phyloP scores from a whole-genome alignment of 1,140 invertebrate species.

The Sogatella furcifera region DNA sequence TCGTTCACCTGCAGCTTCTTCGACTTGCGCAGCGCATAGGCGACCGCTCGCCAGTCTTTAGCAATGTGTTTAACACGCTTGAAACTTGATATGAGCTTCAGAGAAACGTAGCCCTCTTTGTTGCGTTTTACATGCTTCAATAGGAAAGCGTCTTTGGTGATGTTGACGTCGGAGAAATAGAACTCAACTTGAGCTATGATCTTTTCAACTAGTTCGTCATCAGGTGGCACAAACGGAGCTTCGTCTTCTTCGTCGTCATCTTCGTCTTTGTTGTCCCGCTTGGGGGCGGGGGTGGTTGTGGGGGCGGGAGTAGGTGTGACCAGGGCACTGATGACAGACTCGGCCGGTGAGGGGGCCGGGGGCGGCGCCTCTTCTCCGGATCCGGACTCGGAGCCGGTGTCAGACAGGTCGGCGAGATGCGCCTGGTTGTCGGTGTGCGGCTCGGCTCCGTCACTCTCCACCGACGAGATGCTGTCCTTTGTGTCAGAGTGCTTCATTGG shows the following conservation, averaged over 20 bases:
- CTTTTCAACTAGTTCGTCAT: conserved; percentile 59
- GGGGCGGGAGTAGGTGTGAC: too few relatives aligned
- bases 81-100: conserved; percentile 88
- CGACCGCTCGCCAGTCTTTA: conserved; percentile 86
- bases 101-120: conserved; percentile 87
- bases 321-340: background rate
- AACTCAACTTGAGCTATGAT: conserved; percentile 81
- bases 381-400: conserved; percentile 33
- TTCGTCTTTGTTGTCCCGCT: too few relatives aligned
- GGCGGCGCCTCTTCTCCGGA: conserved; percentile 9
- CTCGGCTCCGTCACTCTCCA: conserved; percentile 49
- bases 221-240: conserved; percentile 37
- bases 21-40: conserved; percentile 65
- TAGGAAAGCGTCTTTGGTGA: conserved; percentile 89
- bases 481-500: conserved; percentile 45
- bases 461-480: conserved; percentile 47
- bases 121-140: conserved; percentile 88
- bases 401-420: conserved; percentile 48
- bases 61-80: conserved; percentile 86
- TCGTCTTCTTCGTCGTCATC: conserved; percentile 24
- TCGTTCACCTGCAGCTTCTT: conserved; percentile 82
- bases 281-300: background rate
- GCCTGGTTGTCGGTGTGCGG: conserved; percentile 41
- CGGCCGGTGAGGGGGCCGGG: background rate
- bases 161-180: conserved; percentile 90